A percentile compares a stretch with the other conserved stretches of the same genome.
Evolutionary conservation across 2,797 vertebrate genomes (phyloP).

Genomic region (Cossypha heuglini): DNA sequence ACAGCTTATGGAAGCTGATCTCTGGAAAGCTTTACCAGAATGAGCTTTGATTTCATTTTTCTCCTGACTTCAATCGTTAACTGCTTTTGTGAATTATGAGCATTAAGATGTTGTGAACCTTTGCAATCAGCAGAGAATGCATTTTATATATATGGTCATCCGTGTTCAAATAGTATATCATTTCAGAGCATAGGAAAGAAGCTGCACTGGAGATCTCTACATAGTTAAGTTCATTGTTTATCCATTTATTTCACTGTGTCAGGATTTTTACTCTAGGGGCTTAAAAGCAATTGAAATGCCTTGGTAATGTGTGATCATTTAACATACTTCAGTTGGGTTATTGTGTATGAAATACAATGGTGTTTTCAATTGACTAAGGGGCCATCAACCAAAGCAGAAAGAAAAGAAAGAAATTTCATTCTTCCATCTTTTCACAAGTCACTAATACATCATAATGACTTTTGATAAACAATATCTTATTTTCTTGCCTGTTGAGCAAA

Average conservation of each 20-base stretch:
- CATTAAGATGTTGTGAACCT: not conserved
- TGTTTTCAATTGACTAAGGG: not conserved
- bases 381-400: not conserved
- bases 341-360: not conserved
- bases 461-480: not conserved
- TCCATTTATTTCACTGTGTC: not conserved
- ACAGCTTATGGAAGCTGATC: not conserved
- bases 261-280: not conserved
- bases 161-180: not conserved
- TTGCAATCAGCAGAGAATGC: not conserved
- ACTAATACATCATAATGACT: not conserved
- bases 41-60: not conserved
- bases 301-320: not conserved
- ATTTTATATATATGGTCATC: not conserved
- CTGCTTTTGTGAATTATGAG: not conserved
- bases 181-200: not conserved
- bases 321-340: not conserved
- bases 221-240: not conserved
- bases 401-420: not conserved
- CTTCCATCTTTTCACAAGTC: not conserved
- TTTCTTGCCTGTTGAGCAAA: slow-evolving; percentile 6
- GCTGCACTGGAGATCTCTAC: not conserved
- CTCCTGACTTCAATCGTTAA: not conserved
- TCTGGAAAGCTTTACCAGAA: not conserved
- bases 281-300: not conserved